phyloP scores from a whole-genome alignment of 2,113 vertebrate species.

The Solea solea region DNA sequence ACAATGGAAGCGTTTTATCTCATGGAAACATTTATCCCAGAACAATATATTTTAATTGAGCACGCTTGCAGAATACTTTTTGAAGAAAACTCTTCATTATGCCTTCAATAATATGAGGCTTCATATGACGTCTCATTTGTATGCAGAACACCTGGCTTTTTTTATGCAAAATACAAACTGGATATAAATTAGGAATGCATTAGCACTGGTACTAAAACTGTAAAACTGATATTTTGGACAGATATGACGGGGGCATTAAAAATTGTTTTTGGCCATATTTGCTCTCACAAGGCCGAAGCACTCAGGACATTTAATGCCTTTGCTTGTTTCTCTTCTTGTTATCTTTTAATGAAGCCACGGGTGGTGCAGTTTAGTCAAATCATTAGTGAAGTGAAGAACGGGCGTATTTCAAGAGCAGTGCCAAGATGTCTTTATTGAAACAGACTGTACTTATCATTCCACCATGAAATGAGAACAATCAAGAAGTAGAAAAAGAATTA shows the following conservation, averaged over 20 bases:
- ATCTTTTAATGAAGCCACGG: conserved; percentile 50
- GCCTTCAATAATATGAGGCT: conserved; percentile 40
- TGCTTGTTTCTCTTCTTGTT: conserved; percentile 54
- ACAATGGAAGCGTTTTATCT: conserved; percentile 68
- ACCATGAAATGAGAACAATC: conserved; percentile 46
- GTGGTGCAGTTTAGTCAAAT: conserved; percentile 55
- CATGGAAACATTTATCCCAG: conserved; percentile 58
- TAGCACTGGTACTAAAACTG: conserved; percentile 36
- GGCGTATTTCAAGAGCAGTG: conserved; percentile 39
- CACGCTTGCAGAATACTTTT: conserved; percentile 25
- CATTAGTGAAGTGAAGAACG: conserved; percentile 53
- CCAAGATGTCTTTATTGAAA: conserved; percentile 66
- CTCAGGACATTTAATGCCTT: conserved; percentile 57
- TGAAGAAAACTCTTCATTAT: conserved; percentile 18
- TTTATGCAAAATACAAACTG: conserved; percentile 6
- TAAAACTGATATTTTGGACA: conserved; percentile 20
- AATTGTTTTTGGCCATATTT: conserved; percentile 27
- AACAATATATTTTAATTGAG: conserved; percentile 65
- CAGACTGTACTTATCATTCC: conserved; percentile 36
- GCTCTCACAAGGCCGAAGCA: conserved; percentile 34
- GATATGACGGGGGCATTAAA: conserved; percentile 41
- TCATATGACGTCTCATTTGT: conserved; percentile 22
- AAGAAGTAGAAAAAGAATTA: conserved; percentile 33
- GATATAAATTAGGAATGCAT: conserved; percentile 46
- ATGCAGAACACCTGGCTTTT: not conserved